phyloP scores from a whole-genome alignment of 64 coral and sea anemone genomes.

The Catalaphyllia jardinei region DNA sequence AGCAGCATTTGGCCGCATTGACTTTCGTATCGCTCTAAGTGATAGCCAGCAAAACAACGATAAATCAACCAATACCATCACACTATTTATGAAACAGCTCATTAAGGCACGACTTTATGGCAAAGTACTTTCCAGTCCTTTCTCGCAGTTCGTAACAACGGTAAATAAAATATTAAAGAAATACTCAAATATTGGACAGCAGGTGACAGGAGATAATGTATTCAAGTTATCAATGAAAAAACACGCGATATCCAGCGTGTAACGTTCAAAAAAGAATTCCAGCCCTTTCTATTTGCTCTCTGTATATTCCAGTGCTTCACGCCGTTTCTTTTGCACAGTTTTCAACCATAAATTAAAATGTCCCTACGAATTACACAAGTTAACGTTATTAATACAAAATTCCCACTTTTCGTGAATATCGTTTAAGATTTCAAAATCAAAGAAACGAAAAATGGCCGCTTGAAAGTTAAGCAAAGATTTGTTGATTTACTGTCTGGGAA shows the following conservation, averaged over 20 bases:
- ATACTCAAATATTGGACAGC: not conserved
- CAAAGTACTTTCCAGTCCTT: not conserved
- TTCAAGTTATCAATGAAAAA: slow-evolving; percentile 15
- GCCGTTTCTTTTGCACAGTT: no score
- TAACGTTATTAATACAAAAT: no score
- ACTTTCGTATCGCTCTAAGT: slow-evolving; percentile 4
- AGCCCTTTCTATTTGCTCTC: no score
- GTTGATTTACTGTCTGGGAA: no score
- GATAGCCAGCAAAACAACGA: slow-evolving; percentile 1
- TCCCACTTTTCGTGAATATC: no score
- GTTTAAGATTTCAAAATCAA: no score
- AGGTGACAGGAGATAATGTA: slow-evolving; percentile 2
- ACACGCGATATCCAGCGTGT: not conserved
- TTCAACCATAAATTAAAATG: no score
- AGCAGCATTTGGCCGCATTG: not conserved
- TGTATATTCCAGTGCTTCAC: no score
- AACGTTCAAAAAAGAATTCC: no score
- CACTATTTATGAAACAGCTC: not conserved
- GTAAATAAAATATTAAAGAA: slow-evolving; percentile 9
- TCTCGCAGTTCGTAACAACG: not conserved
- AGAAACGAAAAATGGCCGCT: no score
- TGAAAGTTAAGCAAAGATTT: no score
- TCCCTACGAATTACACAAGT: no score
- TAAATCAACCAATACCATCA: not conserved
- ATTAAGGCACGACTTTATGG: not conserved